Conservation (phyloP, 2,888 invertebrate species). For the Zaprionus lineosus region DNA sequence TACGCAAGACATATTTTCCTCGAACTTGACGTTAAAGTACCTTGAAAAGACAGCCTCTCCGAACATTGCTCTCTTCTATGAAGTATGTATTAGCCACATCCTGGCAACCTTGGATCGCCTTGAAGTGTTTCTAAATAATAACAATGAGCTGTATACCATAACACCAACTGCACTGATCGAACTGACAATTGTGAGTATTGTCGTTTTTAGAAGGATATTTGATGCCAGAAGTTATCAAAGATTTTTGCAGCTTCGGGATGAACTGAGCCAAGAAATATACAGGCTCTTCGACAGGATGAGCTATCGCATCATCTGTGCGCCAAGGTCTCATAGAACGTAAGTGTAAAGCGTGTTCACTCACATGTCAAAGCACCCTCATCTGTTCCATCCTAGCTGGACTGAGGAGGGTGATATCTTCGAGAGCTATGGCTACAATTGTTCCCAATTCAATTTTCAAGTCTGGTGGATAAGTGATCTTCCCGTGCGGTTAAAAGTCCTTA, state of each 20-base stretch:
- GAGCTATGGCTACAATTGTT: slow-evolving; percentile 59
- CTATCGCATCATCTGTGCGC: slow-evolving; percentile 48
- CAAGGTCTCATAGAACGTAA: slow-evolving; percentile 51
- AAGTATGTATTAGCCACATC: slow-evolving; percentile 46
- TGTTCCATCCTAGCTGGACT: no score
- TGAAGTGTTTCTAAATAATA: slow-evolving; percentile 23
- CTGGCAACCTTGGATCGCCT: slow-evolving; percentile 35
- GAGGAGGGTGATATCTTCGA: slow-evolving; percentile 48
- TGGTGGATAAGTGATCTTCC: slow-evolving; percentile 78
- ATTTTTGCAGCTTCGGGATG: slow-evolving; percentile 33
- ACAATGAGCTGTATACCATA: slow-evolving; percentile 28
- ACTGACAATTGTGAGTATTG: slow-evolving; percentile 29
- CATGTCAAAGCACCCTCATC: no score
- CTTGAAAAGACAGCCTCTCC: slow-evolving; percentile 36
- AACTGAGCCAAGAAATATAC: slow-evolving; percentile 46
- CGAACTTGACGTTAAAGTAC: slow-evolving; percentile 57
- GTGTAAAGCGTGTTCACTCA: no score
- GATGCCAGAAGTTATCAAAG: not conserved
- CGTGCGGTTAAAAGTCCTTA: slow-evolving; percentile 57
- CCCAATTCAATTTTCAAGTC: slow-evolving; percentile 67
- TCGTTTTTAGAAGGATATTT: not conserved
- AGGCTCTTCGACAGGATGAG: slow-evolving; percentile 46
- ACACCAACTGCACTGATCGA: slow-evolving; percentile 20
- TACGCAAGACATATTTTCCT: slow-evolving; percentile 54
- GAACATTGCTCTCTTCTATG: slow-evolving; percentile 64